Evolutionary conservation across 2,113 vertebrate species (phyloP), one percentile per base, ranked within the genome.

Genomic region (Colius striatus): DNA sequence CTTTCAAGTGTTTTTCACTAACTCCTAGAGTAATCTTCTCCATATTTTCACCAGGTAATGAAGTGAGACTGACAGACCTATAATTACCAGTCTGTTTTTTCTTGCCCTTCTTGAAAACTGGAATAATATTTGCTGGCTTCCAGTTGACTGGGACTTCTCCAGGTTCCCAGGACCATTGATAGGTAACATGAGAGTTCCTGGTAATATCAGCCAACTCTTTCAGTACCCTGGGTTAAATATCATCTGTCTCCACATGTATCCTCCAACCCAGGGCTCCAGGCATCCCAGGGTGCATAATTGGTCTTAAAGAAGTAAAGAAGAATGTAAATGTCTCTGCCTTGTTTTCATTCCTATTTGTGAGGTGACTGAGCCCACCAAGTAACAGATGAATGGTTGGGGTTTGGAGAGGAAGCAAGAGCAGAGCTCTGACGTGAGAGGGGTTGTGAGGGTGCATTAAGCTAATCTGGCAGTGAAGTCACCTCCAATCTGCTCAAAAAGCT

Each of bases 11-110:
- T 57, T 84, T 90, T 87, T 70, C 83, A 88, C 2, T 90, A 88
- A 71, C 48, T 92, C 74, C 48, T 78, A n/a, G 66, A 66, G 90
- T 62, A 43, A 73, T 92, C 86, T 61, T 85, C 61, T 92, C 93
- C 47, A 27, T 81, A 70, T 90, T 50, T 90, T 90, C 47, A 71
- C 65, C 61, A 71, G 71, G 36, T 36, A 13, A 47, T 8, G 14
- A 57, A 71, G 74, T 45, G 57, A 94, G 57, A 41, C 71, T 85
- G 79, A 88, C 61, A 90, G 71, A 13, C 30, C 53, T 82, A 1
- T 66, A 54, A 88, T 83, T 90, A 75, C 79, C 48, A 55, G 21
- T 38, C 36, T 36, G 9, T 18, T 57, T 53, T 50, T n/a, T 67
- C 66, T 47, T 72, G 75, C 54, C 83, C 62, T 84, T 71, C 70